Percentiles rank a stretch among this genome's conserved stretches.
Conservation (phyloP, 2,113 vertebrate genomes). For the Bettongia penicillata region DNA sequence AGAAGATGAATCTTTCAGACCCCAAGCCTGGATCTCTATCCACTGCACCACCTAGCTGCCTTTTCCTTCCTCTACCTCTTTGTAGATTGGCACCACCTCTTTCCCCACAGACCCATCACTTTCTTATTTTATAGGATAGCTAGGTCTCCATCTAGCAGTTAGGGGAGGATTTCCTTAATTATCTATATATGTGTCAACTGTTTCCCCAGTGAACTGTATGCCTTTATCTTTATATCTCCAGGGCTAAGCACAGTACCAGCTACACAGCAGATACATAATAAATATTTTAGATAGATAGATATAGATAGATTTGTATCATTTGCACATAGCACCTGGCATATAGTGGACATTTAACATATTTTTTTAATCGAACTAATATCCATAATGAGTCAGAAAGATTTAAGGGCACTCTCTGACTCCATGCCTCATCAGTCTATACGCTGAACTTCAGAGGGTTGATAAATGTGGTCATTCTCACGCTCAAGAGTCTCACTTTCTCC, state of each 20-base stretch:
- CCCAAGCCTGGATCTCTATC: too few relatives aligned
- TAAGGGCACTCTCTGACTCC: not conserved
- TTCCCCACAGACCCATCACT: not conserved
- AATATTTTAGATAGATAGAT: not conserved
- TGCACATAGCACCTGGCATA: not conserved
- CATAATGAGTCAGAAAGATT: not conserved
- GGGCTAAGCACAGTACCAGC: not conserved
- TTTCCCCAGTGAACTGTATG: not conserved
- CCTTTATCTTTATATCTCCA: not conserved
- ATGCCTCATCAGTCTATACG: not conserved
- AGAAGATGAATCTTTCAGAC: too few relatives aligned
- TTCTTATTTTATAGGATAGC: not conserved
- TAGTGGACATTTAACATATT: not conserved
- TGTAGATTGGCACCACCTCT: not conserved
- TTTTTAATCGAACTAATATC: not conserved
- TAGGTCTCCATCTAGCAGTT: not conserved
- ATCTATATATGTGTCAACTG: not conserved
- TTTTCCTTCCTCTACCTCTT: too few relatives aligned
- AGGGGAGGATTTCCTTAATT: not conserved
- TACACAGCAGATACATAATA: not conserved
- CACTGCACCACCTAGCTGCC: too few relatives aligned
- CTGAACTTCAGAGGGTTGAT: not conserved
- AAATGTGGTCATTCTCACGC: not conserved
- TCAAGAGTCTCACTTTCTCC: not conserved
- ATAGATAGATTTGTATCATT: not conserved